A percentile compares a stretch with the other conserved stretches of the same genome.
Evolutionary conservation across 2,797 vertebrate species (phyloP).

Genomic region (Catharus ustulatus): DNA sequence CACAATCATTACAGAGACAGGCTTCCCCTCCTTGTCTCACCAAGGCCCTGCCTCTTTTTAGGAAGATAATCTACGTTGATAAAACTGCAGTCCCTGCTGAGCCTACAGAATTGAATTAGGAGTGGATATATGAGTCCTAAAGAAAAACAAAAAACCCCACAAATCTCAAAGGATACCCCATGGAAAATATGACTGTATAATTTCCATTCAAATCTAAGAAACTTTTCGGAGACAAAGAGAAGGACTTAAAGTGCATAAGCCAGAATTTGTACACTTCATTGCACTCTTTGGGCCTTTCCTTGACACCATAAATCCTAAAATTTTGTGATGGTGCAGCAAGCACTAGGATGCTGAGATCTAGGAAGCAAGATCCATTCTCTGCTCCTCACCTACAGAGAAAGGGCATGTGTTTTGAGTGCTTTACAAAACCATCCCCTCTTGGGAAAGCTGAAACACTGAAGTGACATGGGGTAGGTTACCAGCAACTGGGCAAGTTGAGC

Average conservation of each 20-base stretch:
- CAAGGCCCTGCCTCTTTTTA: conserved; percentile 19
- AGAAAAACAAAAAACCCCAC: not conserved
- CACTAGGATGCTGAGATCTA: not conserved
- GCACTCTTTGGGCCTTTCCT: not conserved
- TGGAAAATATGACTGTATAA: conserved; percentile 13
- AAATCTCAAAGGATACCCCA: not conserved
- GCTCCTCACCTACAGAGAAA: not conserved
- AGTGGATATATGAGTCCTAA: not conserved
- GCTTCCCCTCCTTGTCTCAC: conserved; percentile 58
- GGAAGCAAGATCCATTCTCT: not conserved
- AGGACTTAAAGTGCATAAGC: not conserved
- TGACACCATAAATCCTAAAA: fast-evolving
- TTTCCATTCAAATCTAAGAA: not conserved
- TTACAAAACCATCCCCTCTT: not conserved
- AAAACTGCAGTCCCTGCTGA: conserved; percentile 18
- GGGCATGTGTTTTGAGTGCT: fast-evolving
- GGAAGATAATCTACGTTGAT: conserved; percentile 59
- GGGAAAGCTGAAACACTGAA: not conserved
- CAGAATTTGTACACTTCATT: not conserved
- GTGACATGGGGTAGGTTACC: fast-evolving
- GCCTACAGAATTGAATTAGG: conserved; percentile 25
- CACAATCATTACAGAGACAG: conserved; percentile 39
- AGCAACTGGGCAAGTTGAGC: not conserved
- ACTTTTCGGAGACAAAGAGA: not conserved
- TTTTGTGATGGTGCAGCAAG: not conserved